Percentiles rank a stretch among this genome's conserved stretches.
Conservation (phyloP, 23 tunicate genomes). For the Styela clava region DNA sequence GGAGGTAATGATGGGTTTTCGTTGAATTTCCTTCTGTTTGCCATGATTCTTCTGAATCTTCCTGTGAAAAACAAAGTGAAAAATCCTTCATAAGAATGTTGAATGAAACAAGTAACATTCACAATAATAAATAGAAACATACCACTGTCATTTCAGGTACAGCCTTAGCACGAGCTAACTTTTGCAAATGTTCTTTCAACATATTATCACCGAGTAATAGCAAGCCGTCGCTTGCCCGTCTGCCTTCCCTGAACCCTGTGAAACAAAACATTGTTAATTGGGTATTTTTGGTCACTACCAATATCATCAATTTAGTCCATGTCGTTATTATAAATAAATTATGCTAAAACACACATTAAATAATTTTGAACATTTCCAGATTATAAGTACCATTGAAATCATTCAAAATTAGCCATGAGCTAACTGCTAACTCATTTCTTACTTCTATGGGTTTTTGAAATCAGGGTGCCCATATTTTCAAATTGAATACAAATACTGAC, state of each 20-base stretch:
- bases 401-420: too few relatives aligned
- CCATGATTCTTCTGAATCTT: conserved; percentile 8
- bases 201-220: conserved; percentile 52
- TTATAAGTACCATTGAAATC: too few relatives aligned
- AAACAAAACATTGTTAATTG: neutral
- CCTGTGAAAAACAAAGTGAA: conserved; percentile 15
- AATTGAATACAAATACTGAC: too few relatives aligned
- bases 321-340: too few relatives aligned
- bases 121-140: too few relatives aligned
- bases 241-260: conserved; percentile 78
- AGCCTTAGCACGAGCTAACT: conserved; percentile 50
- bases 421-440: too few relatives aligned
- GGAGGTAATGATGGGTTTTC: conserved; percentile 7
- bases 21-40: neutral
- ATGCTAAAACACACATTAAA: too few relatives aligned
- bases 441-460: too few relatives aligned
- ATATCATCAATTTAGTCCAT: neutral
- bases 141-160: conserved; percentile 74
- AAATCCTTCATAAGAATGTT: too few relatives aligned
- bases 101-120: too few relatives aligned
- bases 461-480: too few relatives aligned
- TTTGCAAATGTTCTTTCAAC: conserved; percentile 66
- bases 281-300: neutral
- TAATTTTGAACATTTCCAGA: neutral
- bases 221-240: conserved; percentile 91